A percentile compares a stretch with the other conserved stretches of the same genome.
These are phyloP conservation scores for Cataglyphis livida DNA, from an alignment of 2,888 invertebrate species.

Conservation along the genomic window DNA sequence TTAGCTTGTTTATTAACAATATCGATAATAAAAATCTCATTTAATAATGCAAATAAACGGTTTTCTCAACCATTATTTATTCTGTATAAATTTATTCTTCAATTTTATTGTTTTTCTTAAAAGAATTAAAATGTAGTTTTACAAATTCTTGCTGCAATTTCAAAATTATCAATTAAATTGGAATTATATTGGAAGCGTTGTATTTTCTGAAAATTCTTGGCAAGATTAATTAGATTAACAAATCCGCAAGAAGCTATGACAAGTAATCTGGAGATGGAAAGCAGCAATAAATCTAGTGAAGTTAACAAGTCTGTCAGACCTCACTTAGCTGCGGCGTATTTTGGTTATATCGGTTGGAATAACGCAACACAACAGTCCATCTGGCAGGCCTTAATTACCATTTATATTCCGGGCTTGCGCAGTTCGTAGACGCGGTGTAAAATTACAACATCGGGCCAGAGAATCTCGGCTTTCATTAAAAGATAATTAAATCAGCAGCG, in stretches of 20 bases:
- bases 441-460: slow-evolving; percentile 39
- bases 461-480: slow-evolving; percentile 54
- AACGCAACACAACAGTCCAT: slow-evolving; percentile 48
- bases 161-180: background rate
- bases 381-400: slow-evolving; percentile 55
- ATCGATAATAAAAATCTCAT: background rate
- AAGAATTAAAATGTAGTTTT: background rate
- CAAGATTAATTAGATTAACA: slow-evolving; percentile 1
- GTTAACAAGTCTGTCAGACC: slow-evolving; percentile 56
- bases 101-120: background rate
- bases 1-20: background rate
- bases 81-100: background rate
- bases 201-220: background rate
- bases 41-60: background rate
- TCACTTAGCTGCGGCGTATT: slow-evolving; percentile 54
- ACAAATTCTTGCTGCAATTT: background rate
- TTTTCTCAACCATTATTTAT: background rate
- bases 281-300: slow-evolving; percentile 44
- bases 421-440: slow-evolving; percentile 31
- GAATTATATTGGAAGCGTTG: background rate
- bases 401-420: slow-evolving; percentile 49
- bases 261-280: slow-evolving; percentile 12
- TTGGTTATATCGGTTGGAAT: slow-evolving; percentile 44
- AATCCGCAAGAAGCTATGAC: slow-evolving; percentile 2
- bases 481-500: slow-evolving; percentile 55